A percentile compares a stretch with the other conserved stretches of the same genome.
These are phyloP conservation scores for Apantesis nais DNA, from an alignment of 2,888 invertebrate species.

Conservation along the genomic window DNA sequence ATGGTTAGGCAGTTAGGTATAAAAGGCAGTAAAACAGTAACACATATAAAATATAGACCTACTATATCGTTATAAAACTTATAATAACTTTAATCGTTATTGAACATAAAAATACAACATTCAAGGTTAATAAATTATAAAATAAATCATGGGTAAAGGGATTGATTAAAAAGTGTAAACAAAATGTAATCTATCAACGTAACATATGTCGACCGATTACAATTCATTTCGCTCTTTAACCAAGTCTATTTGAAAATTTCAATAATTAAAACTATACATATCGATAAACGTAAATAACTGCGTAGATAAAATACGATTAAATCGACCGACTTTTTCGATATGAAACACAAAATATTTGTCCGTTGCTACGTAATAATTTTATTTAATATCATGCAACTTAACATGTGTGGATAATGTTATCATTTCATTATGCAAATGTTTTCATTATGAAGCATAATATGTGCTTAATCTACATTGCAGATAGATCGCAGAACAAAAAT, in stretches of 20 bases:
- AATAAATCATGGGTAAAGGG: background rate
- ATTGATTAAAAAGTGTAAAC: background rate
- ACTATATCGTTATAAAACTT: no score
- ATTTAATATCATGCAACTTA: background rate
- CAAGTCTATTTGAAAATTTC: background rate
- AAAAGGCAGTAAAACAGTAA: no score
- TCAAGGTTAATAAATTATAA: background rate
- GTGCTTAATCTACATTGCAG: background rate
- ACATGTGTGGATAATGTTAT: background rate
- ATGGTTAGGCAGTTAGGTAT: no score
- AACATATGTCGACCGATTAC: background rate
- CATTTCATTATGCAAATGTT: background rate
- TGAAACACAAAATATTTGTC: background rate
- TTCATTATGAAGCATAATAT: background rate
- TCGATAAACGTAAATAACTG: background rate
- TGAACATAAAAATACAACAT: no score
- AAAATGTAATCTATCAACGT: background rate
- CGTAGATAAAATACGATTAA: conserved; percentile 2
- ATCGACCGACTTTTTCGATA: background rate
- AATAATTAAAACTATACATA: background rate
- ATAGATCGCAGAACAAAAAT: background rate
- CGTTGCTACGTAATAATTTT: background rate
- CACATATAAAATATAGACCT: no score
- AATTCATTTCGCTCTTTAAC: background rate
- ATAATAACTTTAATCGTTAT: no score